Evolutionary conservation across 2,797 vertebrate species (phyloP), one percentile per base, ranked within the genome.

Genomic region (Pseudopleuronectes americanus): DNA sequence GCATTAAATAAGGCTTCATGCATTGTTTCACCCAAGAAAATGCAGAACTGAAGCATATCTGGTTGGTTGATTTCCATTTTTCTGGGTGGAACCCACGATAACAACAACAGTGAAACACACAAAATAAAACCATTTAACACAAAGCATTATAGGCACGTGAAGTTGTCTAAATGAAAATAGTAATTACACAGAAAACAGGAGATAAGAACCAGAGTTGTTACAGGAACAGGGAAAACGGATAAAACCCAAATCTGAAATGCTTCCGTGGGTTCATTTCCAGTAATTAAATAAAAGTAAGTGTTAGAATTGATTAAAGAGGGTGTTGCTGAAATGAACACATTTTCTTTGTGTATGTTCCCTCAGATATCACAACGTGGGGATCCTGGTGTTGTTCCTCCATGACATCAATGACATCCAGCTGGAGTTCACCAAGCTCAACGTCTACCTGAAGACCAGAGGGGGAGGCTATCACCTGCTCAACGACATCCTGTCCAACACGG

Each of bases 341-440:
- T 13, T 17, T 57, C 28, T 28, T 57, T 12, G n/a, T 57, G 8
- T 33, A 4, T 38, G 57, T 60, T 7, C 7, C 43, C 2, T 19
- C 83, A 99, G 98, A 88, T 99, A 97, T 89, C 97, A 99, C 94
- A 99, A 97, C 12, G 94, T 98, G 26, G 98, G 97, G 22, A 89
- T 99, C 47, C 93, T 99, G 1, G 97, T 99, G 72, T 93, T 99
- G 52, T 99, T 99, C 87, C 95, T 99, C 45, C 97, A 99, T 0
- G 98, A 99, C 16, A 76, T 98, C 85, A 97, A 89, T 0, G 98
- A 99, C 1, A 94, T 99, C 56, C 96, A 95, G 92, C 91, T 99
- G 77, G 98, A 99, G 81, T 98, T 99, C 91, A 98, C 96, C 79
- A 99, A 99, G 89, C 94, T 99, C 87, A 99, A 99, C 2, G 81